Conservation (phyloP, 2,113 vertebrate genomes). For the Leptocoma aspasia region DNA sequence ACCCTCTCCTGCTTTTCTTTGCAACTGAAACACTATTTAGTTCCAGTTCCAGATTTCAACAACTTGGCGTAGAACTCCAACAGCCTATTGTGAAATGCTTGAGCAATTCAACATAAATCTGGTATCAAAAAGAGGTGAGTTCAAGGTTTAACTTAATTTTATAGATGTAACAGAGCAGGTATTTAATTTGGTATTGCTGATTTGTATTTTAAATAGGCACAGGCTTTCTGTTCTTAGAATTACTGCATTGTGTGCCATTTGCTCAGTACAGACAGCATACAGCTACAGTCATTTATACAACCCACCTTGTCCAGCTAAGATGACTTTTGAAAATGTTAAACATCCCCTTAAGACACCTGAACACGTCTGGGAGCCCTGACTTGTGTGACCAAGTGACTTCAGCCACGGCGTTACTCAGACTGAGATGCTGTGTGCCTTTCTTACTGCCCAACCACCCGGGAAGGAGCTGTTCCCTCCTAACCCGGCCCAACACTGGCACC, state of each 20-base stretch:
- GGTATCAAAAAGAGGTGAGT: neutral
- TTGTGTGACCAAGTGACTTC: neutral
- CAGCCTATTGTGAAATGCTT: neutral
- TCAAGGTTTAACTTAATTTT: neutral
- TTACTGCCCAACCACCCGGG: fast-evolving
- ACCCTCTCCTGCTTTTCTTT: neutral
- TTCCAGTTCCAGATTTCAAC: neutral
- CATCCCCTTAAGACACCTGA: neutral
- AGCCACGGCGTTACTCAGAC: fast-evolving
- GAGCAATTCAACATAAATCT: neutral
- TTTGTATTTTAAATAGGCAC: neutral
- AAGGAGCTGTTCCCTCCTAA: neutral
- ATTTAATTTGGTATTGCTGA: neutral
- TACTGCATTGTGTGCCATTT: fast-evolving
- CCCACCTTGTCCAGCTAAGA: neutral
- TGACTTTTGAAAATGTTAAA: neutral
- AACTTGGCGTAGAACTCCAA: neutral
- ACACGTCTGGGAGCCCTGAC: fast-evolving
- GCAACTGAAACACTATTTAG: neutral
- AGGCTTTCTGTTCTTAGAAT: neutral
- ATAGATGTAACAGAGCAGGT: neutral
- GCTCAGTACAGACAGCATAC: neutral
- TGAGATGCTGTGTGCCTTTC: neutral
- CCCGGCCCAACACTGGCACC: conserved; percentile 1
- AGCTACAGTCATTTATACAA: neutral